Conservation (phyloP, 1,140 invertebrate genomes). For the Eumaeus atala region DNA sequence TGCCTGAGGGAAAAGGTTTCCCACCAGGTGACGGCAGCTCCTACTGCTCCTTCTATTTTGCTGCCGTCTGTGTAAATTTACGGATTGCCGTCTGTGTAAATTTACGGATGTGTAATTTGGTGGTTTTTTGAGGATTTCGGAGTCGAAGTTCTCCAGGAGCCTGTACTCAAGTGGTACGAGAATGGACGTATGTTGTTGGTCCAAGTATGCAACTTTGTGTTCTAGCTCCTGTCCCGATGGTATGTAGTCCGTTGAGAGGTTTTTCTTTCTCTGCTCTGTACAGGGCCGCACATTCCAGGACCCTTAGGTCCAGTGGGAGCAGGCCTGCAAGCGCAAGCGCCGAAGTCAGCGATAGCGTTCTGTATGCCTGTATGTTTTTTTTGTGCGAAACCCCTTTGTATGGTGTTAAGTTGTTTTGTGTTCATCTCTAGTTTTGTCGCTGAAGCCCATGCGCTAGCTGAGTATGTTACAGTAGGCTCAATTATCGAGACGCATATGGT, state of each 20-base stretch:
- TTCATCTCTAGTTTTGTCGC: conserved; percentile 12
- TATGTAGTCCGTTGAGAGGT: conserved; percentile 14
- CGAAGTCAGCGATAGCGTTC: conserved; percentile 24
- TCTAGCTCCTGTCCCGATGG: conserved; percentile 14
- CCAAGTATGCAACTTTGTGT: neutral
- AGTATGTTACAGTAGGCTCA: conserved; percentile 26
- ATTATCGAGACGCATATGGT: conserved; percentile 27
- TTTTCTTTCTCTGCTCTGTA: conserved; percentile 23
- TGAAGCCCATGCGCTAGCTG: conserved; percentile 21
- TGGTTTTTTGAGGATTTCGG: neutral
- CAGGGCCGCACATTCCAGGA: conserved; percentile 21
- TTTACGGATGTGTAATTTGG: neutral
- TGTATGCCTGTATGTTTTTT: conserved; percentile 23
- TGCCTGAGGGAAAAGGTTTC: too few relatives aligned
- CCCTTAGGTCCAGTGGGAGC: conserved; percentile 24
- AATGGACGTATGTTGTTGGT: neutral
- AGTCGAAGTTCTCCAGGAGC: neutral
- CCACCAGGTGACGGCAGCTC: conserved; percentile 9
- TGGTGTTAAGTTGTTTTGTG: conserved; percentile 10
- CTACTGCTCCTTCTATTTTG: conserved; percentile 9
- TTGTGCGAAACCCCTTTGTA: conserved; percentile 24
- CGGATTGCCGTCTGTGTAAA: conserved; percentile 10
- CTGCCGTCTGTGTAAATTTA: conserved; percentile 14
- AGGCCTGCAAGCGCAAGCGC: conserved; percentile 19
- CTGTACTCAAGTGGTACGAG: neutral